Base-by-base conservation (phyloP, 2,797 vertebrate genomes). In the Holocentrus rufus region DNA sequence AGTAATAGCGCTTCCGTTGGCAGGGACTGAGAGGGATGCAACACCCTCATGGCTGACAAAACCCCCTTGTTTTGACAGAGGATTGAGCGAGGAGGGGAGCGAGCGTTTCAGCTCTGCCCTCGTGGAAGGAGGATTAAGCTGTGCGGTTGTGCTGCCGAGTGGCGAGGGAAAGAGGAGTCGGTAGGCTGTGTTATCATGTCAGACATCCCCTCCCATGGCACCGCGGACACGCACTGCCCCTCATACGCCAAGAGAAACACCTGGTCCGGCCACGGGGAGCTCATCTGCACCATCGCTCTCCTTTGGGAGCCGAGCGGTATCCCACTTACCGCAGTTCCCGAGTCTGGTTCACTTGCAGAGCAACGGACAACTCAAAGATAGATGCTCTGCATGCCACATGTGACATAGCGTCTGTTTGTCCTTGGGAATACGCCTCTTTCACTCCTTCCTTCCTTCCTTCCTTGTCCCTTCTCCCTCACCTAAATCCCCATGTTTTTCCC, bases 1-100 rank as follows among this genome's bases (percentile, higher is more conserved):
- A 76, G 88, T 85, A 87, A 85, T 82, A 83, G 90, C 36, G 82
- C 89, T 92, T 93, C 91, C 87, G 90, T 85, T 94, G 91, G 92
- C 91, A 92, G 71, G 70, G 83, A 80, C 82, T 67, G 83, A 90
- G 87, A 87, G 84, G 85, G 90, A 89, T 88, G 90, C 82, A 62
- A 82, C 86, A 85, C 86, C 86, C 88, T 88, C 74, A 44, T 89
- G 87, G 82, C 85, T 89, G 91, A 93, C 89, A 92, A 90, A 91
- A 89, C 66, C 71, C 88, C 88, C 88, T 91, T 91, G 90, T 92
- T 93, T 91, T 90, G 87, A 91, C 80, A 84, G 85, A 88, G 89
- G 79, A 86, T 61, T 46, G 81, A 79, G 80, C 55, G 56, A 80
- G 82, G 74, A 77, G 66, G 68, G 85, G 76, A 74, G 72, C 50